phyloP scores from a whole-genome alignment of 1,140 invertebrate species.

The Subanguina moxae region DNA sequence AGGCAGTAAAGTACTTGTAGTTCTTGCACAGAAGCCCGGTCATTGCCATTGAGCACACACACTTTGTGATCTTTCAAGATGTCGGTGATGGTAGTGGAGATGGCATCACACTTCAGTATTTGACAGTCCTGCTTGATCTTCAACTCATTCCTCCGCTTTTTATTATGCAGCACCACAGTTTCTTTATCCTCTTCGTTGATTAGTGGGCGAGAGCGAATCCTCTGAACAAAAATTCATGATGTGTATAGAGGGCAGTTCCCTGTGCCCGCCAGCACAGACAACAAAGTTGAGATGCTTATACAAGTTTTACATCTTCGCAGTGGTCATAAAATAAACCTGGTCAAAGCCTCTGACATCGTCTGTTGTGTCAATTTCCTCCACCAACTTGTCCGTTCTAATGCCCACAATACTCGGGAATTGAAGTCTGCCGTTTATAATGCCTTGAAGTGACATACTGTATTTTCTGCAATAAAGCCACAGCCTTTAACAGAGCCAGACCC shows the following conservation, averaged over 20 bases:
- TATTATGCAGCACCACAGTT: slow-evolving; percentile 21
- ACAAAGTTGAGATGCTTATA: too few relatives aligned
- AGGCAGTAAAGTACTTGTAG: slow-evolving; percentile 10
- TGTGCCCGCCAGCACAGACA: too few relatives aligned
- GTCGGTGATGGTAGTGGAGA: slow-evolving; percentile 9
- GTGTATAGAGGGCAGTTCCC: too few relatives aligned
- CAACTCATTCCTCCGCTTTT: slow-evolving; percentile 15
- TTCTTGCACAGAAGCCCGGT: slow-evolving; percentile 11
- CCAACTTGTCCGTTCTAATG: slow-evolving; percentile 32
- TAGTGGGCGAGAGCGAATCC: slow-evolving; percentile 26
- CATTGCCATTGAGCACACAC: slow-evolving; percentile 34
- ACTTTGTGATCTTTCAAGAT: slow-evolving; percentile 21
- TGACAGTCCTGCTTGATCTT: slow-evolving; percentile 12
- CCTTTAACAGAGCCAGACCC: too few relatives aligned
- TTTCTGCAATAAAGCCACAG: too few relatives aligned
- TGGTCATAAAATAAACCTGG: slow-evolving; percentile 11
- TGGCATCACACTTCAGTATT: slow-evolving; percentile 2
- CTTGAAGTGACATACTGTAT: too few relatives aligned
- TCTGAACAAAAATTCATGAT: slow-evolving; percentile 20
- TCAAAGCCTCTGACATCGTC: slow-evolving; percentile 23
- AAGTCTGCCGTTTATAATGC: slow-evolving; percentile 35
- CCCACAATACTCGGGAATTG: slow-evolving; percentile 42
- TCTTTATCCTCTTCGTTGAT: slow-evolving; percentile 26
- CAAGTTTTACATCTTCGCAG: too few relatives aligned
- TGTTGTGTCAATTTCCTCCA: slow-evolving; percentile 32